Conservation (phyloP, 1,140 invertebrate species). For the Antheraea mylitta region DNA sequence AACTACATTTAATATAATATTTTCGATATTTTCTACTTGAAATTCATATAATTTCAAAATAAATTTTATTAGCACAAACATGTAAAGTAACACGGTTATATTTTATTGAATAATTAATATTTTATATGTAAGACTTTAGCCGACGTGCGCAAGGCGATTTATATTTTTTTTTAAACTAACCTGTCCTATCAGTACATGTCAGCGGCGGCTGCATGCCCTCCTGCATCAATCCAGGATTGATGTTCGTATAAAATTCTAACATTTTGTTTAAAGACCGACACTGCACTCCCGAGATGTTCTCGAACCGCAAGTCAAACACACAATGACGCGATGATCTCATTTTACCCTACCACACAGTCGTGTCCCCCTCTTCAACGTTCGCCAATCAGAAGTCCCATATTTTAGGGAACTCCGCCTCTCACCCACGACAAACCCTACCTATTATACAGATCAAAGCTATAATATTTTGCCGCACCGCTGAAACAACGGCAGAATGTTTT, state of each 20-base stretch:
- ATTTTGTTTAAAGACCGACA: conserved; percentile 55
- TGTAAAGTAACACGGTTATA: neutral
- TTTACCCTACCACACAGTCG: conserved; percentile 28
- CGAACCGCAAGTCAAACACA: conserved; percentile 39
- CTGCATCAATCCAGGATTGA: conserved; percentile 75
- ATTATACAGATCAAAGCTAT: conserved; percentile 61
- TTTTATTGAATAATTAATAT: neutral
- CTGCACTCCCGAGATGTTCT: conserved; percentile 38
- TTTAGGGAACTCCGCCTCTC: conserved; percentile 44
- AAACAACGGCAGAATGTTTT: conserved; percentile 59
- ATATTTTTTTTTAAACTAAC: conserved; percentile 43
- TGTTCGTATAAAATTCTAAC: conserved; percentile 74
- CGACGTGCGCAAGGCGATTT: neutral
- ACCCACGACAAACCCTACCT: conserved; percentile 54
- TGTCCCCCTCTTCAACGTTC: conserved; percentile 35
- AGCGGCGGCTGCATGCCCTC: conserved; percentile 74
- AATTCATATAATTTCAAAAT: neutral
- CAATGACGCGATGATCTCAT: conserved; percentile 40
- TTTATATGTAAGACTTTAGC: neutral
- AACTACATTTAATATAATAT: too few species aligned
- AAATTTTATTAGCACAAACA: neutral
- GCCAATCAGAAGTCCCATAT: conserved; percentile 45
- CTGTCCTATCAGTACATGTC: conserved; percentile 75
- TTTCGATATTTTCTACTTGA: too few species aligned
- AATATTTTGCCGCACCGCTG: conserved; percentile 54